Conservation (phyloP, 2,797 vertebrate species). For the Phrynocephalus forsythii region DNA sequence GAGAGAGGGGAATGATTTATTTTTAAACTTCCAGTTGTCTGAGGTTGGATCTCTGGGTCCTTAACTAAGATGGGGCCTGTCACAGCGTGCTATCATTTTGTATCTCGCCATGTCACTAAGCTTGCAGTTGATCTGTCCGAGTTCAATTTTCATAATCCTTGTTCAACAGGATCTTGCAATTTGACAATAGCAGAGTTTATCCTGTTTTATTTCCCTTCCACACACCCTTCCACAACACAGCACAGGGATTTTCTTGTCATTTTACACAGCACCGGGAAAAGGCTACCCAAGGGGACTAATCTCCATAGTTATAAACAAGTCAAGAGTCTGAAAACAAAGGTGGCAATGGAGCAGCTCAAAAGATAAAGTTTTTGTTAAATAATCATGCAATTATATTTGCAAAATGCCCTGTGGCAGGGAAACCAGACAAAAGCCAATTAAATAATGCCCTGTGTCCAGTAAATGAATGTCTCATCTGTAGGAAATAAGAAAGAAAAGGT, state of each 20-base stretch:
- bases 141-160: constrained; percentile 70
- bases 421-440: constrained; percentile 20
- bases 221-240: background rate
- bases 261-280: constrained; percentile 43
- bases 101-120: constrained; percentile 32
- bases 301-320: constrained; percentile 63
- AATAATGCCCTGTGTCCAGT: constrained; percentile 19
- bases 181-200: constrained; percentile 63
- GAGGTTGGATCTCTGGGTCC: background rate
- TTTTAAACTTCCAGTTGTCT: background rate
- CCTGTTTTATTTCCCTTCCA: constrained; percentile 29
- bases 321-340: constrained; percentile 57
- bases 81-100: constrained; percentile 35
- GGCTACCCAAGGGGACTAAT: constrained; percentile 63
- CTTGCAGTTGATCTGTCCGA: constrained; percentile 50
- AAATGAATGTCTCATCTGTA: constrained; percentile 50
- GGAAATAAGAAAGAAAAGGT: constrained; percentile 54
- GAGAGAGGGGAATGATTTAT: background rate
- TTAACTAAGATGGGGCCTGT: constrained; percentile 15
- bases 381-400: constrained; percentile 54
- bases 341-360: constrained; percentile 50
- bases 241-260: constrained; percentile 69
- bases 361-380: constrained; percentile 40
- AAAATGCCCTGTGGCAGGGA: constrained; percentile 11
- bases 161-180: constrained; percentile 64